Conservation (phyloP, 2,888 invertebrate species). For the Gymnosoma rotundatum region DNA sequence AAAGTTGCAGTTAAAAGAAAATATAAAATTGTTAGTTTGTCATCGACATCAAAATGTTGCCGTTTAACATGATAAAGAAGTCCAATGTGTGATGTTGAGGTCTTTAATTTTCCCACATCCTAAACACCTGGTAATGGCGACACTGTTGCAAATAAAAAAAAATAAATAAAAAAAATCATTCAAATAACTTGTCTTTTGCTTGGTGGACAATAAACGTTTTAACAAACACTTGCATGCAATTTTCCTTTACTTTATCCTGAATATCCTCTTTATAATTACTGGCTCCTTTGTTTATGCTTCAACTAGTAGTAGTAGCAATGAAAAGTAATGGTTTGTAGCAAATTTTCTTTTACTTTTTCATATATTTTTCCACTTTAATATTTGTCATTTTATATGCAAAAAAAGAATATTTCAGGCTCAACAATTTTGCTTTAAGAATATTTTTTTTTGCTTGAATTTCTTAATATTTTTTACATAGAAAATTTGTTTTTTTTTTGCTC, state of each 20-base stretch:
- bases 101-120: not conserved
- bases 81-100: not conserved
- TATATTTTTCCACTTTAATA: constrained; percentile 11
- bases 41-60: constrained; percentile 18
- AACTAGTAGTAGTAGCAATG: not conserved
- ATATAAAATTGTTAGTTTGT: constrained; percentile 13
- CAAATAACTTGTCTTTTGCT: not conserved
- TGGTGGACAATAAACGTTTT: not conserved
- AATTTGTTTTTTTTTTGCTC: constrained; percentile 13
- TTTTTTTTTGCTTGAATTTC: not conserved
- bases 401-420: not conserved
- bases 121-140: constrained; percentile 5
- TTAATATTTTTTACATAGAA: constrained; percentile 21
- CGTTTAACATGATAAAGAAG: constrained; percentile 5
- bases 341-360: not conserved
- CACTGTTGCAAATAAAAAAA: constrained; percentile 14
- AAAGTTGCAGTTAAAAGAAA: constrained; percentile 3
- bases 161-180: not conserved
- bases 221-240: not conserved
- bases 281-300: constrained; percentile 28
- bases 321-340: not conserved
- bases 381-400: constrained; percentile 16
- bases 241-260: constrained; percentile 4
- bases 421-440: not conserved
- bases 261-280: constrained; percentile 31